Conservation (phyloP, 2,113 vertebrate species). For the Pungitius pungitius region DNA sequence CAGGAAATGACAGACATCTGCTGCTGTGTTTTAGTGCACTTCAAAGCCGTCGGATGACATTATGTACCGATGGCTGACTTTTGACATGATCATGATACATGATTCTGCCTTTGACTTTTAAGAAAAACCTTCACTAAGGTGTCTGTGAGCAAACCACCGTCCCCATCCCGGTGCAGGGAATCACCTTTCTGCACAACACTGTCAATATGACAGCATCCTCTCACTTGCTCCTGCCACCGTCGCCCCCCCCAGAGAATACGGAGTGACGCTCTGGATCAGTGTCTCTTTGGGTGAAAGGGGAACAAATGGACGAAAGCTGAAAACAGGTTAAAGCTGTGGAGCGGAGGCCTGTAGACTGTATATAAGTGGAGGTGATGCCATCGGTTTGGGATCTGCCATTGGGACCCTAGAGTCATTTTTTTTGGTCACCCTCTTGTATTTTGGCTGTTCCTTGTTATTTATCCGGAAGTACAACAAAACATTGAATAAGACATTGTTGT, state of each 20-base stretch:
- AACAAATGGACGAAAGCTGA: slow-evolving; percentile 5
- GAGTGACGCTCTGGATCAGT: slow-evolving; percentile 12
- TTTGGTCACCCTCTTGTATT: too few species aligned
- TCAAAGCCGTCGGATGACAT: slow-evolving; percentile 44
- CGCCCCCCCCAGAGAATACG: too few species aligned
- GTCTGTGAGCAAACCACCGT: neutral
- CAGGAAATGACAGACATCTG: slow-evolving; percentile 50
- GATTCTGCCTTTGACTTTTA: neutral
- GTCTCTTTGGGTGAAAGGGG: slow-evolving; percentile 18
- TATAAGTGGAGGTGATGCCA: too few species aligned
- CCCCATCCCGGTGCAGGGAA: neutral
- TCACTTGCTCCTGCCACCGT: neutral
- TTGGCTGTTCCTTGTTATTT: too few species aligned
- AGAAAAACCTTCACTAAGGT: neutral
- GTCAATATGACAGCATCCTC: neutral
- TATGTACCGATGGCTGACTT: slow-evolving; percentile 31
- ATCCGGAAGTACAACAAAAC: neutral
- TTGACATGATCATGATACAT: slow-evolving; percentile 8
- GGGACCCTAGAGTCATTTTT: neutral
- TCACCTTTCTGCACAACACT: neutral
- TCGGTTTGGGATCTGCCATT: too few species aligned
- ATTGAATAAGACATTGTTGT: neutral
- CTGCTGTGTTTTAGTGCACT: slow-evolving; percentile 47
- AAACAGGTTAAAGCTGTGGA: slow-evolving; percentile 18
- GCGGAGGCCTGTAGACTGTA: slow-evolving; percentile 1